Evolutionary conservation across 2,113 vertebrate genomes (phyloP).

Genomic region (Xenopus laevis): DNA sequence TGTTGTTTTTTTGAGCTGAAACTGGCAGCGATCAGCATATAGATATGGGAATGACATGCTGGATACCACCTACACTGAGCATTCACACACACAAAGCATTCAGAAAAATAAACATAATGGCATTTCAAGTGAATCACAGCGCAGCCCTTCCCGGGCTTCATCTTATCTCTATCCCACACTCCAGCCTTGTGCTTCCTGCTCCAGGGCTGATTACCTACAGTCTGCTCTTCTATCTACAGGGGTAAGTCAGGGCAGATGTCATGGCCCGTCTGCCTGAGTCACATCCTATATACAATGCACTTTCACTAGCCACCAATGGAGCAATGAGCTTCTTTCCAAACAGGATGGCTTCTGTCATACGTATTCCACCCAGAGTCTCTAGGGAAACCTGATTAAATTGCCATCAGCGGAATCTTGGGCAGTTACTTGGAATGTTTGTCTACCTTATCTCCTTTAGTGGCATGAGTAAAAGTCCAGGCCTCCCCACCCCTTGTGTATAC

Average conservation of each 20-base stretch:
- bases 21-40: slow-evolving; percentile 29
- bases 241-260: background rate
- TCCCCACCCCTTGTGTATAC: too few species aligned
- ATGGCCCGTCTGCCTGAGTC: background rate
- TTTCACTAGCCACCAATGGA: background rate
- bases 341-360: background rate
- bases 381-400: slow-evolving; percentile 10
- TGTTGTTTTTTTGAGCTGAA: slow-evolving; percentile 19
- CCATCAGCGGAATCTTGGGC: slow-evolving; percentile 4
- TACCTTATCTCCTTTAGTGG: slow-evolving; percentile 7
- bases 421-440: slow-evolving; percentile 1
- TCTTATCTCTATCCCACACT: slow-evolving; percentile 20
- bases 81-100: slow-evolving; percentile 31
- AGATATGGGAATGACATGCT: slow-evolving; percentile 29
- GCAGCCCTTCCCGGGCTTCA: background rate
- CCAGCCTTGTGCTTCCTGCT: slow-evolving; percentile 4
- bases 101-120: slow-evolving; percentile 12
- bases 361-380: background rate
- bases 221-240: background rate
- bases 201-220: background rate
- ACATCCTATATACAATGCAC: background rate
- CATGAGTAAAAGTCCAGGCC: too few species aligned
- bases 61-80: slow-evolving; percentile 22
- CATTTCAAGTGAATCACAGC: slow-evolving; percentile 11
- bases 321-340: background rate